These are phyloP conservation scores for Drosophila mayri DNA, from an alignment of 1,140 invertebrate genomes.

Conservation along the genomic window DNA sequence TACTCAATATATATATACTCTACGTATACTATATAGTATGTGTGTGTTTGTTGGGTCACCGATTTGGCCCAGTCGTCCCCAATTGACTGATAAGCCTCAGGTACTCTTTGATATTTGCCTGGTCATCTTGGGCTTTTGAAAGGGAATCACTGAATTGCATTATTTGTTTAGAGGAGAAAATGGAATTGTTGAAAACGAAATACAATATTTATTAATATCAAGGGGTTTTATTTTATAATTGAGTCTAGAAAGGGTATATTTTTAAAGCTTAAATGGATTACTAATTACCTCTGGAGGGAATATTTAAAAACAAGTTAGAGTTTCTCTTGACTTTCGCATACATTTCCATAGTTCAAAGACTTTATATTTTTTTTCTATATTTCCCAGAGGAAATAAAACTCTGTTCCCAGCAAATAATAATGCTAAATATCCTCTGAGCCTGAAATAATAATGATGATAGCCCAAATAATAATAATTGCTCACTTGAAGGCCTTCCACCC, in stretches of 20 bases:
- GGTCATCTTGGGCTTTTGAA: conserved; percentile 6
- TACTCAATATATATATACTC: neutral
- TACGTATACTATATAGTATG: neutral
- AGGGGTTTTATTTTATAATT: neutral
- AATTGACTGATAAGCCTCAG: conserved; percentile 37
- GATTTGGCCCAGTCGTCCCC: conserved; percentile 24
- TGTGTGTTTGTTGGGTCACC: neutral
- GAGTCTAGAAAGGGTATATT: neutral
- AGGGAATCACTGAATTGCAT: neutral
- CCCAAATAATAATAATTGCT: conserved; percentile 1
- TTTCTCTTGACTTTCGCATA: no score
- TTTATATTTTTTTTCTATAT: neutral
- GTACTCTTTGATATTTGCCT: neutral
- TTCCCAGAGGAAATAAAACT: neutral
- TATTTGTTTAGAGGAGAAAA: neutral
- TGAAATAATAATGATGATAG: neutral
- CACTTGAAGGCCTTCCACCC: conserved; percentile 1
- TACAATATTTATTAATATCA: neutral
- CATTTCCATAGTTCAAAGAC: no score
- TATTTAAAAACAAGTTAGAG: no score
- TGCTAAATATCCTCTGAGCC: neutral
- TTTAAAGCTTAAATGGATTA: neutral
- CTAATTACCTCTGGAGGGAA: neutral
- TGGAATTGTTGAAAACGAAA: neutral
- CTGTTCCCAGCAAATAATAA: neutral